These are phyloP conservation scores for Agrypnia vestita DNA, from an alignment of 1,140 invertebrate species.

Conservation along the genomic window DNA sequence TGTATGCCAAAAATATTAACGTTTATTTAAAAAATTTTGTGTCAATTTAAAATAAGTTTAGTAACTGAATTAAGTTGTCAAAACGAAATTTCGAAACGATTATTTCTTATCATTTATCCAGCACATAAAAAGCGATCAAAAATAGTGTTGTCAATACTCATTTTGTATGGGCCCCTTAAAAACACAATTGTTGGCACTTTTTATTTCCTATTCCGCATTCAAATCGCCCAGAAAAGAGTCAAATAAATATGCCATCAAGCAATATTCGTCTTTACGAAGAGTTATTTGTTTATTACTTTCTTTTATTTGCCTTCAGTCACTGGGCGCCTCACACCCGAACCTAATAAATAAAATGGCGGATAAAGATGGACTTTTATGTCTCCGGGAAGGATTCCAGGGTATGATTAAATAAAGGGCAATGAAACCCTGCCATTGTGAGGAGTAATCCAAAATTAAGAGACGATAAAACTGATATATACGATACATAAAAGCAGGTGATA, in stretches of 20 bases:
- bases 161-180: no score
- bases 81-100: no score
- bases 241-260: not conserved
- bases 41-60: no score
- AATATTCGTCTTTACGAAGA: not conserved
- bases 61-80: no score
- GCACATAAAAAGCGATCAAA: no score
- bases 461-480: conserved; percentile 37
- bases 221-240: no score
- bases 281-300: conserved; percentile 12
- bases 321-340: not conserved
- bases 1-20: no score
- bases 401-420: conserved; percentile 39
- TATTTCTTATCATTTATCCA: no score
- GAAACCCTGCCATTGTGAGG: conserved; percentile 25
- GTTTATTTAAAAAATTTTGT: no score
- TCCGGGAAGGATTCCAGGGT: not conserved
- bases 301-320: conserved; percentile 11
- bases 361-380: conserved; percentile 21
- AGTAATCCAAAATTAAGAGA: conserved; percentile 30
- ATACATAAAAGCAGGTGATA: conserved; percentile 28
- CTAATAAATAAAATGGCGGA: conserved; percentile 25
- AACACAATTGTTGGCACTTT: no score
- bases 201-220: no score
- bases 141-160: no score